Conservation (phyloP, 2,113 vertebrate species). For the Nesoenas mayeri region DNA sequence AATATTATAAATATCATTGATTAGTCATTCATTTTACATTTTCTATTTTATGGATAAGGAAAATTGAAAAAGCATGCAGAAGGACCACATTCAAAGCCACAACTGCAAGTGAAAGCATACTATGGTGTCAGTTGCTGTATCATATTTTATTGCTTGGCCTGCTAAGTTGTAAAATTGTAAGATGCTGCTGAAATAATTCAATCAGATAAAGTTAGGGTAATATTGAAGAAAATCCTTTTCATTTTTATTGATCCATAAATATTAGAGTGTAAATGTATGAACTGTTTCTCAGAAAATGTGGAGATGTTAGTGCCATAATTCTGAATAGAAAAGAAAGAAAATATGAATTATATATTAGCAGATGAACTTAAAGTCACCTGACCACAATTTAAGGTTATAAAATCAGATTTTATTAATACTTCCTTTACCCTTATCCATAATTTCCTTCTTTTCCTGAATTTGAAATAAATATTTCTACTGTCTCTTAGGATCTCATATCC, state of each 20-base stretch:
- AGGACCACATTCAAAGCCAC: not conserved
- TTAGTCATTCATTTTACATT: not conserved
- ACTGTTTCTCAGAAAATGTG: not conserved
- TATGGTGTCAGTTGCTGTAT: not conserved
- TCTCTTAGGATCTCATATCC: not conserved
- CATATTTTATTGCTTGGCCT: not conserved
- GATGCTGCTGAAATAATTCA: conserved; percentile 45
- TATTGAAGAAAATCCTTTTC: conserved; percentile 55
- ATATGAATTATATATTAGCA: not conserved
- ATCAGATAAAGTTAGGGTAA: conserved; percentile 65
- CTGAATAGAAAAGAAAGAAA: conserved; percentile 16
- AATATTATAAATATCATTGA: not conserved
- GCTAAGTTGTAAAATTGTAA: conserved; percentile 52
- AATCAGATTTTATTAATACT: not conserved
- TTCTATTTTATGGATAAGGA: not conserved
- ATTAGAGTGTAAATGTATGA: conserved; percentile 18
- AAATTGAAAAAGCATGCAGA: not conserved
- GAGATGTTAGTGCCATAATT: not conserved
- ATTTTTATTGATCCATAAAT: conserved; percentile 65
- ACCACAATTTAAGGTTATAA: not conserved
- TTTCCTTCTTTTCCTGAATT: not conserved
- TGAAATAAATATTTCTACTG: not conserved
- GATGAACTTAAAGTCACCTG: not conserved
- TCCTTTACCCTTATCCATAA: not conserved
- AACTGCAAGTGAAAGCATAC: not conserved